A percentile compares a stretch with the other conserved stretches of the same genome.
Evolutionary conservation across 2,888 invertebrate species (phyloP).

Genomic region (Monopis laevigella): DNA sequence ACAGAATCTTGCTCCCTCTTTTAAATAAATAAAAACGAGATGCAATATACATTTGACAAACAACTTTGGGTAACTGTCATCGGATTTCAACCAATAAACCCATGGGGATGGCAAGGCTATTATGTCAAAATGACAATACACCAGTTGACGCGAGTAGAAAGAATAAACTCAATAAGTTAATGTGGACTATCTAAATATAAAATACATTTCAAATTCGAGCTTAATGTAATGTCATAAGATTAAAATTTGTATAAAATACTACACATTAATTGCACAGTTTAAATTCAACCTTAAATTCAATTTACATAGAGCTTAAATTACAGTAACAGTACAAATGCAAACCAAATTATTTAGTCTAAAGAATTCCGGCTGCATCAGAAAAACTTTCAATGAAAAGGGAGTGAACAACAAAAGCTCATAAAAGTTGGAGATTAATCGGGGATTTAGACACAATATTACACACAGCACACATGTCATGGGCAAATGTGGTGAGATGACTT

Average conservation of each 20-base stretch:
- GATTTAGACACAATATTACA: constrained; percentile 59
- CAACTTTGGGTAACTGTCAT: constrained; percentile 48
- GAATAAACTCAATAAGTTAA: constrained; percentile 61
- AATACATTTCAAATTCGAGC: not conserved
- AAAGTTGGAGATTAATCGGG: constrained; percentile 65
- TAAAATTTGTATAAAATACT: constrained; percentile 2
- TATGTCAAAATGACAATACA: constrained; percentile 65
- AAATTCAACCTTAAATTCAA: not conserved
- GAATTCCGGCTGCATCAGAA: constrained; percentile 16
- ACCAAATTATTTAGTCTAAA: not conserved
- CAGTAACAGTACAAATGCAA: too few relatives aligned
- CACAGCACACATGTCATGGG: constrained; percentile 41
- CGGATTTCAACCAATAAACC: constrained; percentile 59
- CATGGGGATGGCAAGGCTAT: constrained; percentile 58
- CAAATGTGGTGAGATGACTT: too few relatives aligned
- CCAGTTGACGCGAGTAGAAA: constrained; percentile 61
- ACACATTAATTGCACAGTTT: not conserved
- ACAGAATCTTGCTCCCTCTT: constrained; percentile 8
- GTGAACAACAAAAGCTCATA: constrained; percentile 56
- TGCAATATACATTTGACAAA: constrained; percentile 34
- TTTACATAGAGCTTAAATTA: too few relatives aligned
- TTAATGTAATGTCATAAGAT: constrained; percentile 2
- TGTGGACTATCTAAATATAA: constrained; percentile 24
- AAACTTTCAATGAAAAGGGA: constrained; percentile 45
- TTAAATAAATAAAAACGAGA: constrained; percentile 19